These are phyloP conservation scores for Argentina silus DNA, from an alignment of 2,797 vertebrate species.

Conservation along the genomic window DNA sequence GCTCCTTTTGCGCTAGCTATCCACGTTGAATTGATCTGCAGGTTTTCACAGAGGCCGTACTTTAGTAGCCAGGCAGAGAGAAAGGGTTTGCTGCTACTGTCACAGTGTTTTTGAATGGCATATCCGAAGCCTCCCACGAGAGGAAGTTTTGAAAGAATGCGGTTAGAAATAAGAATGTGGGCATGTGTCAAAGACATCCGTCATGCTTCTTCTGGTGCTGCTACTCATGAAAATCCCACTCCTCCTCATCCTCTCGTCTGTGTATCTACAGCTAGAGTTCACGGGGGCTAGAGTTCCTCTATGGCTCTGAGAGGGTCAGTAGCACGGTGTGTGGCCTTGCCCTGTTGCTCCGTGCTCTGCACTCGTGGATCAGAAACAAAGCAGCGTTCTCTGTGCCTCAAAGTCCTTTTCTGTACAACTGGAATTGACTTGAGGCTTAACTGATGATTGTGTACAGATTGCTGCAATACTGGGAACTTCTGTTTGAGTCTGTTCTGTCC, in stretches of 20 bases:
- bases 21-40: neutral
- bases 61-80: slow-evolving; percentile 22
- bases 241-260: neutral
- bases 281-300: too few species aligned
- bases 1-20: neutral
- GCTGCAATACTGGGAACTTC: slow-evolving; percentile 17
- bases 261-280: neutral
- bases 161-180: slow-evolving; percentile 36
- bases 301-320: neutral
- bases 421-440: neutral
- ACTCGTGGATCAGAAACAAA: neutral
- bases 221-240: neutral
- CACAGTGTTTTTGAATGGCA: slow-evolving; percentile 55
- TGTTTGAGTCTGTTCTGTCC: slow-evolving; percentile 14
- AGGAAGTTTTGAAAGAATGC: slow-evolving; percentile 53
- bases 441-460: slow-evolving; percentile 32
- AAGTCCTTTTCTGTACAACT: neutral
- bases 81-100: slow-evolving; percentile 40
- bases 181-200: slow-evolving; percentile 34
- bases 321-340: neutral
- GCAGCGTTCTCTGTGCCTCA: neutral
- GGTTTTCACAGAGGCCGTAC: neutral
- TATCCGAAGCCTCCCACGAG: slow-evolving; percentile 46
- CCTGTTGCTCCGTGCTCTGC: neutral
- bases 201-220: neutral